phyloP scores from a whole-genome alignment of 1,140 invertebrate genomes.

The Drosophila ohnishii region DNA sequence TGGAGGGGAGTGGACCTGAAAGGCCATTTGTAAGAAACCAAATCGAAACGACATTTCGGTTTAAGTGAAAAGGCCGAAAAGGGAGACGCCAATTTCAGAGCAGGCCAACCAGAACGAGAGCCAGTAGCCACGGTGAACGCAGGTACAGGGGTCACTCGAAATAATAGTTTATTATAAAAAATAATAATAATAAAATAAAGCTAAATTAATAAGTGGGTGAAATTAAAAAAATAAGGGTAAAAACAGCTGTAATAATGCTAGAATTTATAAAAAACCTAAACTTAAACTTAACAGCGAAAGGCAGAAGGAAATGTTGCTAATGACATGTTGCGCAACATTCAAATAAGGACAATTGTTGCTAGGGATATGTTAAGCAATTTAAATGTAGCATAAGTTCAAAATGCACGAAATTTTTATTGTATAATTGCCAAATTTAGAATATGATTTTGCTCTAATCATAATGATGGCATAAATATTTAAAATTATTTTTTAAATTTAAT shows the following conservation, averaged over 20 bases:
- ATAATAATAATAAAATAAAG: no score
- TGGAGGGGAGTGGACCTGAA: slow-evolving; percentile 26
- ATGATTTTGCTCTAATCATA: not conserved
- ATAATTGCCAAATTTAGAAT: not conserved
- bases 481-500: not conserved
- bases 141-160: not conserved
- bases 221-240: no score
- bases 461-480: not conserved
- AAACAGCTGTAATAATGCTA: no score
- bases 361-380: not conserved
- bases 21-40: slow-evolving; percentile 57
- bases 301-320: not conserved
- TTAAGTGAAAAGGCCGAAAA: slow-evolving; percentile 59
- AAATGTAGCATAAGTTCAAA: no score
- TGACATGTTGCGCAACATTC: not conserved
- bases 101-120: slow-evolving; percentile 33
- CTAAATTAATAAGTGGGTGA: no score
- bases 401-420: not conserved
- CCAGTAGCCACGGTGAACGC: slow-evolving; percentile 9
- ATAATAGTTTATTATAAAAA: not conserved
- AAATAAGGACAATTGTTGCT: not conserved
- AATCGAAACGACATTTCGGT: slow-evolving; percentile 71
- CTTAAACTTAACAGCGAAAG: not conserved
- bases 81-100: slow-evolving; percentile 42
- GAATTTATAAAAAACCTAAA: not conserved